Evolutionary conservation across 2,888 invertebrate species (phyloP), one percentile per base, ranked within the genome.

Genomic region (Cephalotes varians): DNA sequence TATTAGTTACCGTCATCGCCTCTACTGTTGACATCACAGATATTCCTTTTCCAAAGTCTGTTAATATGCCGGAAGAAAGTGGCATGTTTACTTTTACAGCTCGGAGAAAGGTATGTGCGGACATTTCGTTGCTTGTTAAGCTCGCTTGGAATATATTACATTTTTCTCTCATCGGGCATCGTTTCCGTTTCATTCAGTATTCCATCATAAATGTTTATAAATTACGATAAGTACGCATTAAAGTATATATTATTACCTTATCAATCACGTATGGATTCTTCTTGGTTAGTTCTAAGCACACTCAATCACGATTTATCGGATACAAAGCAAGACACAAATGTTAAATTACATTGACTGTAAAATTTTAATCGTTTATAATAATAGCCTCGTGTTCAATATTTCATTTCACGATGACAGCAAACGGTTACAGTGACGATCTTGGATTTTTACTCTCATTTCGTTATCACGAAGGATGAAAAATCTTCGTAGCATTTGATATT

Each of bases 31-130:
- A 80, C 79, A 83, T 40, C 69, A 81, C 71, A 56, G 67, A 81
- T 83, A 89, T 64, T 84, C 83, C 84, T 81, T 89, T 86, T 84
- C 82, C 85, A 83, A 72, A 71, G 40, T 77, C 44, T 67, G 51
- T 69, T 69, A 69, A 85, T 87, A 91, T 85, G 85, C 88, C 88
- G 85, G 87, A 86, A 89, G 87, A 85, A 87, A 87, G 85, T 84
- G 83, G 76, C 79, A 60, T 56, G 62, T 82, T 77, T 85, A 79
- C 87, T 85, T 82, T 85, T 81, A 85, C 81, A 83, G 79, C 71
- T 74, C 87, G 83, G 85, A 82, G 85, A 87, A 89, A 86, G 87
- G 87, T 89, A 86, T 83, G 86, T 71, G 82, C 82, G 89, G 85
- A 88, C 77, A 74, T 76, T 79, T 85, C 74, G 84, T 80, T 80